Conservation (phyloP, 2,888 invertebrate genomes). For the Synanthedon vespiformis region DNA sequence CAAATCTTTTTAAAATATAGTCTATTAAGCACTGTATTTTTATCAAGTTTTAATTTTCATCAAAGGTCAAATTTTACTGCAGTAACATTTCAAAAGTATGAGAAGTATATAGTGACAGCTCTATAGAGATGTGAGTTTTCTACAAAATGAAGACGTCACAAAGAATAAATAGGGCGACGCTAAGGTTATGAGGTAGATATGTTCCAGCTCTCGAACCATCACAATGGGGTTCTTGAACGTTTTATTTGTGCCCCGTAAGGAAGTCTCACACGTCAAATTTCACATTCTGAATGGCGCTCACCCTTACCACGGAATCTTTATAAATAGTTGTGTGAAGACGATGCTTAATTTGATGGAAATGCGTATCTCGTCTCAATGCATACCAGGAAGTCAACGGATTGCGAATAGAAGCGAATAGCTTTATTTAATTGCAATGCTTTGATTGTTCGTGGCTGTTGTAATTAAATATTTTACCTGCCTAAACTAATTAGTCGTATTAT, state of each 20-base stretch:
- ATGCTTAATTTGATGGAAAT: conserved; percentile 67
- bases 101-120: conserved; percentile 15
- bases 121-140: conserved; percentile 15
- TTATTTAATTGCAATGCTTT: conserved; percentile 46
- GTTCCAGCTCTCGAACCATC: conserved; percentile 30
- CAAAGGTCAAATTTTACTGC: no score
- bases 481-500: no score
- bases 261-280: conserved; percentile 68
- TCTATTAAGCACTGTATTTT: no score
- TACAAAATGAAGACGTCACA: conserved; percentile 38
- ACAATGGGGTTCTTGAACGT: conserved; percentile 36
- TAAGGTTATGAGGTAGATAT: conserved; percentile 50
- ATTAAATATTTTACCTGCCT: no score
- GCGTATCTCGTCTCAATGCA: conserved; percentile 36
- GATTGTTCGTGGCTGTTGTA: neutral
- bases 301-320: conserved; percentile 58
- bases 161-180: conserved; percentile 43
- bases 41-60: no score
- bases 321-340: conserved; percentile 62
- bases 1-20: no score
- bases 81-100: no score
- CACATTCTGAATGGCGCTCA: conserved; percentile 55
- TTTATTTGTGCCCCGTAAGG: conserved; percentile 33
- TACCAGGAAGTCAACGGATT: conserved; percentile 52
- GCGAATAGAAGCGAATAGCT: conserved; percentile 31